phyloP scores from a whole-genome alignment of 1,140 invertebrate genomes.

The Macrobrachium rosenbergii region DNA sequence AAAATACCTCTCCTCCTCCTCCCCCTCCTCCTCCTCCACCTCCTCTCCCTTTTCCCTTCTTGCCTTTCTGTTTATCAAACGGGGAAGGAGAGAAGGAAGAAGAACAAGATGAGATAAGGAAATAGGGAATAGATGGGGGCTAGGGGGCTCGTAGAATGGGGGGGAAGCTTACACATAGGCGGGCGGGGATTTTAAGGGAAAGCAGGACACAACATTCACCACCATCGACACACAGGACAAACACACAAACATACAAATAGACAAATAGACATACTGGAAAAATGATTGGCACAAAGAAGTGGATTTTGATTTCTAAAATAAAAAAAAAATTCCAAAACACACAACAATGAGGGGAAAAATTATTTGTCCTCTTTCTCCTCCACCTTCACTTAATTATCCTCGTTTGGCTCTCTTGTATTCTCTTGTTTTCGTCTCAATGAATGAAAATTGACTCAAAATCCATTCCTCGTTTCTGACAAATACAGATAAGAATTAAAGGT shows the following conservation, averaged over 20 bases:
- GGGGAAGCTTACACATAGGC: too few species aligned
- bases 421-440: too few species aligned
- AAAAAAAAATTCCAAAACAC: too few species aligned
- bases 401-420: too few species aligned
- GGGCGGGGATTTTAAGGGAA: not conserved
- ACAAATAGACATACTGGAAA: slow-evolving; percentile 13
- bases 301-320: too few species aligned
- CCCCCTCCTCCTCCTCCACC: slow-evolving; percentile 44
- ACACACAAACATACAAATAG: slow-evolving; percentile 28
- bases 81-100: slow-evolving; percentile 38
- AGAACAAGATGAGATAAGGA: slow-evolving; percentile 34
- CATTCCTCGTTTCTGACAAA: not conserved
- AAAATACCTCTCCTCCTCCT: slow-evolving; percentile 19
- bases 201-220: not conserved
- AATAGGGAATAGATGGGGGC: not conserved
- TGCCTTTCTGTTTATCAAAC: slow-evolving; percentile 27
- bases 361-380: too few species aligned
- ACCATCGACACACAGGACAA: not conserved
- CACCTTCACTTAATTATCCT: too few species aligned
- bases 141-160: not conserved
- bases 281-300: slow-evolving; percentile 4
- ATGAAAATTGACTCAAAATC: too few species aligned
- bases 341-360: too few species aligned
- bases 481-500: not conserved
- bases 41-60: slow-evolving; percentile 39